Evolutionary conservation across 1,140 invertebrate species (phyloP), one percentile per base, ranked within the genome.

Genomic region (Drosophila takahashii): DNA sequence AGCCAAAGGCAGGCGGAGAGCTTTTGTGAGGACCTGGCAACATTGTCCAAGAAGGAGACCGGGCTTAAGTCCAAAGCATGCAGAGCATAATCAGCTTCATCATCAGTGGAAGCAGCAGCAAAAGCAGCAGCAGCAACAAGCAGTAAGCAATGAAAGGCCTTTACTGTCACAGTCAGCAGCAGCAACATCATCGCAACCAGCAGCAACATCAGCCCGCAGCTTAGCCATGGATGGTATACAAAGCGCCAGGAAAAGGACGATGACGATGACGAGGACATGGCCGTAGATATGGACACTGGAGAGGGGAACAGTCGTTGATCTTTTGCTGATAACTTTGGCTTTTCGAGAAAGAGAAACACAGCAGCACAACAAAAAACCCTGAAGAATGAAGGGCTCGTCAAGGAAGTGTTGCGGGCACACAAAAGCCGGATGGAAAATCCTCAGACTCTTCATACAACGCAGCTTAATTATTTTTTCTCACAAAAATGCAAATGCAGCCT

Each of bases 321-420:
- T 89, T 89, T 89, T 90, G 65, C 84, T 90, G 84, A 89, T 89
- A 90, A 71, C 67, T 87, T 87, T 89, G 67, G 80, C 83, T 87
- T 89, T 79, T 79, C 79, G 57, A 79, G 70, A 79, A 59, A 61
- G 77, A 39, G 18, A 59, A 58, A 65, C 42, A 32, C 29, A 32
- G 7, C 5, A 29, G 7, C 5, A 29, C 5, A 29, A 29, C 5
- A 29, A 56, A 67, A 64, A 47, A 56, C 29, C 13, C 39, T 27
- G 41, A 34, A 47, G 45, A 52, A 36, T 65, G 22, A 48, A 37
- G 16, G 11, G 18, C 15, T 61, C 62, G 59, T 60, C 67, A 58
- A 74, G 77, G 77, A 80, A 80, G 76, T 81, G 72, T 85, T 29
- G 66, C 77, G 42, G 50, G 48, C 70, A 74, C 70, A 74, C 71